These are phyloP conservation scores for Rhopilema esculentum DNA, from an alignment of 30 jellyfish, hydroid and myxozoan genomes.

Conservation along the genomic window DNA sequence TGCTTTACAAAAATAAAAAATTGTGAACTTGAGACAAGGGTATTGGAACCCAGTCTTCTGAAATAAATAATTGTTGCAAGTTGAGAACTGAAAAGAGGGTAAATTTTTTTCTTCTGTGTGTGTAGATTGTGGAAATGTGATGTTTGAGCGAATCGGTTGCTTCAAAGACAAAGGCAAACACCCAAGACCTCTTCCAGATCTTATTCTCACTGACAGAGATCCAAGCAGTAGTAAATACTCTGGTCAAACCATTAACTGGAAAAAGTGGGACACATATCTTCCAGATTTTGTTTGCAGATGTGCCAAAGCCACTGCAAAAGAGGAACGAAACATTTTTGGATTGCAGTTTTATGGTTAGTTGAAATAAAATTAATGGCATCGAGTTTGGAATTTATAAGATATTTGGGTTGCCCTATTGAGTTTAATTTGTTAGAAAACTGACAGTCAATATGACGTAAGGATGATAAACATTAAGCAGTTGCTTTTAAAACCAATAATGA, in stretches of 20 bases:
- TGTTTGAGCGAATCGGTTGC: slow-evolving; percentile 49
- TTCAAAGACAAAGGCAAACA: slow-evolving; percentile 21
- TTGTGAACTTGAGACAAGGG: too few species aligned
- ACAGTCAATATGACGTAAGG: too few species aligned
- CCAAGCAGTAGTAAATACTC: neutral
- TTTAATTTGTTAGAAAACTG: too few species aligned
- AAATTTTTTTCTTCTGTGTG: neutral
- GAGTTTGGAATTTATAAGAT: too few species aligned
- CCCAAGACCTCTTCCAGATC: slow-evolving; percentile 67
- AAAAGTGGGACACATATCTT: slow-evolving; percentile 54
- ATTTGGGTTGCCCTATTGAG: too few species aligned
- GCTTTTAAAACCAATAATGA: too few species aligned
- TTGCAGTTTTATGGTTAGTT: slow-evolving; percentile 35
- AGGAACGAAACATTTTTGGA: slow-evolving; percentile 17
- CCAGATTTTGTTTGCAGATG: slow-evolving; percentile 79
- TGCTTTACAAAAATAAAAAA: too few species aligned
- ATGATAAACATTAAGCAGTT: too few species aligned
- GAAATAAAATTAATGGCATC: too few species aligned
- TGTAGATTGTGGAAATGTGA: slow-evolving; percentile 13
- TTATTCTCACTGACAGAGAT: slow-evolving; percentile 61
- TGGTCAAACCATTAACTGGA: slow-evolving; percentile 39
- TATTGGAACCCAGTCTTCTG: too few species aligned
- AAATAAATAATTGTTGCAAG: too few species aligned
- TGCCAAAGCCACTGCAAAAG: slow-evolving; percentile 48
- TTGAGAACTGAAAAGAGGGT: too few species aligned